Conservation (phyloP, 1,140 invertebrate genomes). For the Frieseomelitta varia region DNA sequence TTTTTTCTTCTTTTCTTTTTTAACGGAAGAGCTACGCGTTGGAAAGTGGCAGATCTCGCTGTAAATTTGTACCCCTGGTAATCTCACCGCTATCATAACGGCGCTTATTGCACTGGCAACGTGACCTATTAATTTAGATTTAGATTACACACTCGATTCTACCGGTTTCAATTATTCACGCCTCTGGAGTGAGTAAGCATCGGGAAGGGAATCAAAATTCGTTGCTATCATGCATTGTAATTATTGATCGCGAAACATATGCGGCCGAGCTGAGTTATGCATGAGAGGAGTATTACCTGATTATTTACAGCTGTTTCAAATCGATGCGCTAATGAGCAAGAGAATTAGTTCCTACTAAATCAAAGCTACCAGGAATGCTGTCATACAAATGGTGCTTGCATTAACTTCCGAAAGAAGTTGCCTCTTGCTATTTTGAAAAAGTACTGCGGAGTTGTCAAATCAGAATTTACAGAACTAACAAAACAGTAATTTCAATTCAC, state of each 20-base stretch:
- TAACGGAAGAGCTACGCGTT: not conserved
- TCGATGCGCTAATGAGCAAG: conserved; percentile 13
- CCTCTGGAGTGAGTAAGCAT: conserved; percentile 27
- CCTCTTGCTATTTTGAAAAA: too few species aligned
- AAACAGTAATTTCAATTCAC: too few species aligned
- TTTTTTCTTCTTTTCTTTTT: not conserved
- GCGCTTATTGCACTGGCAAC: conserved; percentile 63
- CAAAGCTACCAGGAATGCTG: not conserved
- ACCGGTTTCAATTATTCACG: conserved; percentile 70
- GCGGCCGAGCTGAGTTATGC: not conserved
- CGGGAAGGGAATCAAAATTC: conserved; percentile 61
- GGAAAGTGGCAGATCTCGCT: conserved; percentile 27
- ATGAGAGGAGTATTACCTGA: not conserved
- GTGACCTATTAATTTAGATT: conserved; percentile 73
- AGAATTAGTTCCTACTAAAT: conserved; percentile 28
- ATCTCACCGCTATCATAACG: conserved; percentile 57
- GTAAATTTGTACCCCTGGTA: conserved; percentile 56
- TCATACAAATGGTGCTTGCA: not conserved
- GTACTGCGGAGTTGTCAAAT: too few species aligned
- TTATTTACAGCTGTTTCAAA: conserved; percentile 36
- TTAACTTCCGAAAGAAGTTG: not conserved
- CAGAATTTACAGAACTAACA: too few species aligned
- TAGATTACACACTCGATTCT: conserved; percentile 68
- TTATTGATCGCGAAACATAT: conserved; percentile 59
- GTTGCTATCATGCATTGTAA: conserved; percentile 63